Percentiles rank a stretch among this genome's conserved stretches.
Evolutionary conservation across 92 coral and sea anemone species (phyloP).

Genomic region (Porites cylindrica): DNA sequence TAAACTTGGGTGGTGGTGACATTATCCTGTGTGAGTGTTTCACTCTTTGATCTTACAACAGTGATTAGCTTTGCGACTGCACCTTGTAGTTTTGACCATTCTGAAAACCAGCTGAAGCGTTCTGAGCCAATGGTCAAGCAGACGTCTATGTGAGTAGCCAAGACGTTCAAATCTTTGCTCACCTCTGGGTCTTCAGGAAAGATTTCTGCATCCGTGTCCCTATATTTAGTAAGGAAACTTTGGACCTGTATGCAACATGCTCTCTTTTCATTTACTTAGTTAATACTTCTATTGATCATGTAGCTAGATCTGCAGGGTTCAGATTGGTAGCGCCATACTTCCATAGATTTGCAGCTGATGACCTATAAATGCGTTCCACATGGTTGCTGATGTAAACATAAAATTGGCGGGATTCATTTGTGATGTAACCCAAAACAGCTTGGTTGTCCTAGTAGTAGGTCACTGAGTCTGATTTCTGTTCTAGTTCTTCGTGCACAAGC

Average conservation of each 20-base stretch:
- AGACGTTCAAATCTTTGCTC: too few species aligned
- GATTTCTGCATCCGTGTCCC: too few species aligned
- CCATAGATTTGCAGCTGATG: slow-evolving; percentile 60
- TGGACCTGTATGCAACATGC: slow-evolving; percentile 48
- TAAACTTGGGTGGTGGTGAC: slow-evolving; percentile 14
- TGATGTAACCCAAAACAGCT: slow-evolving; percentile 61
- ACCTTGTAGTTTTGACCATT: too few species aligned
- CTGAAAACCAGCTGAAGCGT: too few species aligned
- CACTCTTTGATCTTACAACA: background rate
- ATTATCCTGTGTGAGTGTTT: background rate
- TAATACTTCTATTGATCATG: slow-evolving; percentile 53
- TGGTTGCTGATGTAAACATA: slow-evolving; percentile 60
- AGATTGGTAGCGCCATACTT: background rate
- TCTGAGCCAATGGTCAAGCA: too few species aligned
- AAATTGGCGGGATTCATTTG: slow-evolving; percentile 54
- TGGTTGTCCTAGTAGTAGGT: slow-evolving; percentile 61
- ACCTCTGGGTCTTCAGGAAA: too few species aligned
- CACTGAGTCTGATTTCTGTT: slow-evolving; percentile 30
- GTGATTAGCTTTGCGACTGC: too few species aligned
- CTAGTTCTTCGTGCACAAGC: too few species aligned
- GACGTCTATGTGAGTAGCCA: too few species aligned
- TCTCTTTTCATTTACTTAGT: too few species aligned
- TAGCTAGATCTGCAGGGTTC: slow-evolving; percentile 67
- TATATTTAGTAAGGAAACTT: slow-evolving; percentile 23
- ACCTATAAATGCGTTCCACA: slow-evolving; percentile 48